Percentiles rank a stretch among this genome's conserved stretches.
phyloP scores from a whole-genome alignment of 2,797 vertebrate species.

The Helarctos malayanus region DNA sequence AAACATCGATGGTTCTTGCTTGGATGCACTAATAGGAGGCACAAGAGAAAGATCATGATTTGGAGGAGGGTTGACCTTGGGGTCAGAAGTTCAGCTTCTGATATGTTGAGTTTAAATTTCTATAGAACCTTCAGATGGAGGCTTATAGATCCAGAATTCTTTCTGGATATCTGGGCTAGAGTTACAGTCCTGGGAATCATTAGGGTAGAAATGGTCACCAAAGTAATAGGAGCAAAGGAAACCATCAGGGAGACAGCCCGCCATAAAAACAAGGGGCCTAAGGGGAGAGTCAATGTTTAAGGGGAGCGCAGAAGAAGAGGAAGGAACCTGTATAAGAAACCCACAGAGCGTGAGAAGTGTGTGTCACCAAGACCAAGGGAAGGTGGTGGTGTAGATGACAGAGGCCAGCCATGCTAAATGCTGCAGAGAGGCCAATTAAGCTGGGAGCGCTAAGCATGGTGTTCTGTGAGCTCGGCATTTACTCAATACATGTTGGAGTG shows the following conservation, averaged over 20 bases:
- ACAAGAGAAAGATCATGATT: neutral
- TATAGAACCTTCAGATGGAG: neutral
- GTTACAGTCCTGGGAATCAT: slow-evolving; percentile 3
- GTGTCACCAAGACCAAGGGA: neutral
- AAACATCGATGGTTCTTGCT: neutral
- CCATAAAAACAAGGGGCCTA: neutral
- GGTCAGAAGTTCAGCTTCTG: neutral
- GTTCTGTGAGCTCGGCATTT: slow-evolving; percentile 77
- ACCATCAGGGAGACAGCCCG: neutral
- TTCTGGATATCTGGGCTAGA: neutral
- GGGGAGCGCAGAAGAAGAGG: neutral
- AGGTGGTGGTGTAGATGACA: neutral
- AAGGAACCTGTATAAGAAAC: neutral
- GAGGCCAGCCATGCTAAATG: slow-evolving; percentile 11
- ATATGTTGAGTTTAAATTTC: neutral
- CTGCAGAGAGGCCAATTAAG: slow-evolving; percentile 57
- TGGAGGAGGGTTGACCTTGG: neutral
- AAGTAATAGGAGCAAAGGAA: slow-evolving; percentile 47
- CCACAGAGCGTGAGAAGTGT: neutral
- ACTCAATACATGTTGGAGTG: slow-evolving; percentile 74
- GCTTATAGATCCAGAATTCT: slow-evolving; percentile 1
- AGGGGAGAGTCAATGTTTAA: neutral
- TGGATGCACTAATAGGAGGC: neutral
- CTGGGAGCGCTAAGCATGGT: slow-evolving; percentile 20
- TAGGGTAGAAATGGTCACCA: neutral